Evolutionary conservation across 2,113 vertebrate genomes (phyloP).

Genomic region (Melospiza melodia): DNA sequence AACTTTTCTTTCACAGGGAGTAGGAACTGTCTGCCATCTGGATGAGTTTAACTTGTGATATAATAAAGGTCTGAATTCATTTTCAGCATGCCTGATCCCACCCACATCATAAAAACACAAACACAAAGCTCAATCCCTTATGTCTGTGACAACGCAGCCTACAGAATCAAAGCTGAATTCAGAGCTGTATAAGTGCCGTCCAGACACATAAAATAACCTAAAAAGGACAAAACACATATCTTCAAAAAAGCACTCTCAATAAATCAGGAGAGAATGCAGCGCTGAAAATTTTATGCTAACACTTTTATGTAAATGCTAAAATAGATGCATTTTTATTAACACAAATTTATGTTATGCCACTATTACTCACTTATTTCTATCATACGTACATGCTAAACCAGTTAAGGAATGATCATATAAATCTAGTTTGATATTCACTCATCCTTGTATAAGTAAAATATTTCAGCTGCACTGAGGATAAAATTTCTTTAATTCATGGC

Average conservation of each 20-base stretch:
- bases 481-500: neutral
- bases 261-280: neutral
- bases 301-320: neutral
- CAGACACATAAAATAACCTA: neutral
- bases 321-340: neutral
- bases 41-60: neutral
- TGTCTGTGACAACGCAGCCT: neutral
- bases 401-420: neutral
- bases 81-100: neutral
- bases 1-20: neutral
- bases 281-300: neutral
- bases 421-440: neutral
- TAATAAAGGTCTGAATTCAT: neutral
- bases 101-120: neutral
- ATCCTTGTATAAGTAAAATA: neutral
- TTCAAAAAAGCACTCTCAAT: neutral
- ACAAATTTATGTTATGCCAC: neutral
- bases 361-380: neutral
- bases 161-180: neutral
- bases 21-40: slow-evolving; percentile 12
- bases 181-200: neutral
- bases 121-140: neutral
- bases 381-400: neutral
- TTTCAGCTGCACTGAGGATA: neutral
- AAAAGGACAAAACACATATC: fast-evolving